Base-by-base conservation (phyloP, 2,113 vertebrate genomes). In the Pseudorectes ferrugineus region DNA sequence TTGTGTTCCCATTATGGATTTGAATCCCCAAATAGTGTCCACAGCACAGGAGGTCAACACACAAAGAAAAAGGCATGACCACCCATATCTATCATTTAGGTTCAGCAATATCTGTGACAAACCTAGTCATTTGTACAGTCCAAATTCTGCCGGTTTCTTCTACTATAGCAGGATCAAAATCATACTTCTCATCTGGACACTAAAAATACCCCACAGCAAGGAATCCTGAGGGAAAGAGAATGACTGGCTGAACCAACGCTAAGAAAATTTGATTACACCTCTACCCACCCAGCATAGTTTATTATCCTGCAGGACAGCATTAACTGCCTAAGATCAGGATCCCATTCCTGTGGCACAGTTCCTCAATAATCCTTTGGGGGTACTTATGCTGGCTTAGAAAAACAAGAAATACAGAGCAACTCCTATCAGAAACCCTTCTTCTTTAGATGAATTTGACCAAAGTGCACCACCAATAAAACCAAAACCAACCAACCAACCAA, bases 131-230 rank as follows among this genome's bases (percentile, higher is more conserved):
- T 63, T 89, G 26, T 55, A 74, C 22, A 77, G 61, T n/a, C 63
- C 35, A 95, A 87, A 86, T 90, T 96, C 88, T 88, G 49, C 66
- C 80, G 67, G 58, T 57, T 94, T 91, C 77, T 61, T 63, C 86
- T 54, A 61, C 91, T 93, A 80, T 12, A 85, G 59, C n/a, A 90
- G 78, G 43, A 95, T 71, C 73, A 94, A 95, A 96, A 84, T 36
- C 61, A 75, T 76, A 80, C 52, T 96, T 96, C 88, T 93, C 81
- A 89, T 73, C 49, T 67, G 81, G 45, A 91, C 76, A 82, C 59
- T 94, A 84, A 90, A 96, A 94, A 92, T 77, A 94, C 72, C 88
- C 67, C 57, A 62, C 25, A 94, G 94, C 65, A 91, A 96, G 40
- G 54, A 94, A 93, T 80, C 71, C 59, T 85, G 74, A 91, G 17